Evolutionary conservation across 2,888 invertebrate species (phyloP), one percentile per base, ranked within the genome.

Genomic region (Orchestes rusci): DNA sequence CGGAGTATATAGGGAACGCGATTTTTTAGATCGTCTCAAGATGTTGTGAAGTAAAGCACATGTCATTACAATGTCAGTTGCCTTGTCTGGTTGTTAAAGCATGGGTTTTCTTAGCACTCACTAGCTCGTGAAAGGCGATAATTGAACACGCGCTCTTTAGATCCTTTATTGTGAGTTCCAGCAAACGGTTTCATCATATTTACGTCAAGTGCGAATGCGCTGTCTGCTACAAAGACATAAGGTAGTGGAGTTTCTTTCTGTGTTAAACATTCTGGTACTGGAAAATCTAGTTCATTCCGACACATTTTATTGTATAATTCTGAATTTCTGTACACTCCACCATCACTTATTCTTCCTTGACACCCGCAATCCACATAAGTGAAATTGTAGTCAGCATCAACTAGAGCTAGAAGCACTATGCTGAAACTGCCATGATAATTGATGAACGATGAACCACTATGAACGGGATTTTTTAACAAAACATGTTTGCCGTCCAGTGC

Each of bases 341-440:
- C 36, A 36, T 36, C 20, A 18, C 53, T 56, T 34, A 23, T 16
- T 47, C 56, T 33, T 13, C 64, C 60, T 50, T 59, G 58, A 15
- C 54, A 50, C 3, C 63, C 63, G 23, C 59, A 52, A 51, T 61
- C 58, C 4, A 64, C 57, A 48, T 51, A 59, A 5, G 57, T 45
- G 52, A 64, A 64, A 3, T 59, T 59, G 44, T 64, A 67, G 43
- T 66, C 51, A 12, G 63, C 62, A 56, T 68, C 34, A 4, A 34
- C 34, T 16, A 41, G 8, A 28, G 41, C 41, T 8, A 41, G 12
- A n/a, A 39, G 20, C 7, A 18, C 15, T 15, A 20, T 39, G 12
- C 18, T 38, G 5, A 29, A 38, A 4, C 13, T 39, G 18, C 20
- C 19, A 20, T 39, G 19, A 32, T 39, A 39, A 19, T 32, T 39